phyloP scores from a whole-genome alignment of 2,113 vertebrate species.

The Hippopotamus amphibius region DNA sequence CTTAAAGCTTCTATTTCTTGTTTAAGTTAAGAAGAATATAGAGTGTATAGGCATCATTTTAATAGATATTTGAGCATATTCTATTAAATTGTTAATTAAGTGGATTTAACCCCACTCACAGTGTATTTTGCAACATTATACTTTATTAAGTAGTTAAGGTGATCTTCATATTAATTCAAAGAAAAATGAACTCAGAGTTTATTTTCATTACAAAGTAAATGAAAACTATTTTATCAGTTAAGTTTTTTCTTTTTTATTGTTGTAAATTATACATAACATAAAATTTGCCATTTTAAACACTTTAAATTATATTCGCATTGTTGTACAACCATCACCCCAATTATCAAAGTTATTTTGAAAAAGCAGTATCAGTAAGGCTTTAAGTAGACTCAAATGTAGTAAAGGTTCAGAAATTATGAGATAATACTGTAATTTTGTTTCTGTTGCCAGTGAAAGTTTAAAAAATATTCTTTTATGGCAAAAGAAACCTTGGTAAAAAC shows the following conservation, averaged over 20 bases:
- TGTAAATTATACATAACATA: not conserved
- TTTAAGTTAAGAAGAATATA: not conserved
- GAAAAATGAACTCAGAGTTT: slow-evolving; percentile 17
- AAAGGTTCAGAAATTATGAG: slow-evolving; percentile 8
- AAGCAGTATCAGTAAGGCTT: not conserved
- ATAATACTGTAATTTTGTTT: slow-evolving; percentile 29
- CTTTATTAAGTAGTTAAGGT: slow-evolving; percentile 4
- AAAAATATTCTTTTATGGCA: slow-evolving; percentile 30
- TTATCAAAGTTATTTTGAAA: not conserved
- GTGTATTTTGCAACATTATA: not conserved
- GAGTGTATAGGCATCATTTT: not conserved
- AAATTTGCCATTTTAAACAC: not conserved
- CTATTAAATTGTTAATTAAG: not conserved
- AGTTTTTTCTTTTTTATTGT: slow-evolving; percentile 21
- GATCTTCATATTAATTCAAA: slow-evolving; percentile 37
- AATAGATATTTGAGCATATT: not conserved
- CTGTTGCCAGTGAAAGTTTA: not conserved
- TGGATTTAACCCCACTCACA: not conserved
- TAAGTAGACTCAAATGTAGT: not conserved
- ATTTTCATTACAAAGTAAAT: slow-evolving; percentile 22
- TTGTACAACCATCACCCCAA: not conserved
- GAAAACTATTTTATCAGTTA: slow-evolving; percentile 22
- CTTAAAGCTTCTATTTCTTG: not conserved
- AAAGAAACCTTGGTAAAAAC: not conserved
- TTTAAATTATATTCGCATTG: slow-evolving; percentile 10